phyloP scores from a whole-genome alignment of 2,797 vertebrate species.

The Neoniphon sammara region DNA sequence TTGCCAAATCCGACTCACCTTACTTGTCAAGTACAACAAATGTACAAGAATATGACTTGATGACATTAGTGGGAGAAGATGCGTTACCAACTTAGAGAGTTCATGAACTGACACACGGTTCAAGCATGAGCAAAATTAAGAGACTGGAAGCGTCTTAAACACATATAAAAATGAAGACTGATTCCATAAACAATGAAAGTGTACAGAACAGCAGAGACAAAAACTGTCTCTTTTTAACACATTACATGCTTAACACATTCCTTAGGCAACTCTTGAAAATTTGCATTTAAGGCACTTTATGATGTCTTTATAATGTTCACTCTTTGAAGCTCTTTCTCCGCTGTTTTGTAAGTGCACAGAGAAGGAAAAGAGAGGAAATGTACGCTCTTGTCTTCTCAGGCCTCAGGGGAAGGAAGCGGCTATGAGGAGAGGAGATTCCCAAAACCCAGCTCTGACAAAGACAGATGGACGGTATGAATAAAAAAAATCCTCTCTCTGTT shows the following conservation, averaged over 20 bases:
- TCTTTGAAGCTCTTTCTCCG: no score
- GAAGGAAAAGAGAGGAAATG: conserved; percentile 16
- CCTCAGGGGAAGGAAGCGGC: conserved; percentile 79
- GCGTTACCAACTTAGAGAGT: not conserved
- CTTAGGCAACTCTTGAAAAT: no score
- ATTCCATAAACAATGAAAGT: no score
- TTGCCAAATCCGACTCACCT: not conserved
- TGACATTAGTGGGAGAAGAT: not conserved
- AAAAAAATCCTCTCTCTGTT: not conserved
- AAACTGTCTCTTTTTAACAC: no score
- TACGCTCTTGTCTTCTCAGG: conserved; percentile 58
- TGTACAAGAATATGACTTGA: not conserved
- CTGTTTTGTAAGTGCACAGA: no score
- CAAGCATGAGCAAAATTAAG: no score
- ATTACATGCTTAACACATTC: no score
- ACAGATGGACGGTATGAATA: conserved; percentile 62
- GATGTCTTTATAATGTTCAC: no score
- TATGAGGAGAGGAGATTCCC: conserved; percentile 32
- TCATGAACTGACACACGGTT: not conserved
- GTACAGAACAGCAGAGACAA: no score
- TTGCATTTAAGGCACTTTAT: no score
- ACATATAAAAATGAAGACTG: no score
- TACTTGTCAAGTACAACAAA: not conserved
- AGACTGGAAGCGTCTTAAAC: no score
- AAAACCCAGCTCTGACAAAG: conserved; percentile 33